A percentile compares a stretch with the other conserved stretches of the same genome.
phyloP scores from a whole-genome alignment of 2,888 invertebrate species.

The Lasius platythorax region DNA sequence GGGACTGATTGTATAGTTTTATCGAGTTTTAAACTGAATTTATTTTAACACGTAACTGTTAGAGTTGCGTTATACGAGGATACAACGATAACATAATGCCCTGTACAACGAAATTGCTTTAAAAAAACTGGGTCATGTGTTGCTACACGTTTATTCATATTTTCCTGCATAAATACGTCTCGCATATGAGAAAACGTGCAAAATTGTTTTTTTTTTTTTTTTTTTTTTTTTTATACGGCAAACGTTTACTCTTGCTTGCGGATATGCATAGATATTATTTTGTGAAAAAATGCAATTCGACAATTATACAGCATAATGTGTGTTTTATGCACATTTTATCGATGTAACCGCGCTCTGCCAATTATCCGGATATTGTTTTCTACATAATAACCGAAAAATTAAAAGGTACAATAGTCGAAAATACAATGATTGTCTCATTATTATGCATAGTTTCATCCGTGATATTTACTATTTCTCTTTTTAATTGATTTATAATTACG shows the following conservation, averaged over 20 bases:
- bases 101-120: conserved; percentile 44
- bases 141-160: conserved; percentile 53
- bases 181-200: conserved; percentile 50
- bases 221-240: conserved; percentile 1
- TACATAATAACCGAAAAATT: conserved; percentile 21
- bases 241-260: conserved; percentile 22
- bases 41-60: conserved; percentile 30
- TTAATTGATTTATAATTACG: not conserved
- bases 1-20: conserved; percentile 44
- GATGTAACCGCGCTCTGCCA: not conserved
- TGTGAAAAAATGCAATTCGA: conserved; percentile 30
- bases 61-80: conserved; percentile 39
- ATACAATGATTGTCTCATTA: not conserved
- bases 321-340: conserved; percentile 13
- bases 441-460: not conserved
- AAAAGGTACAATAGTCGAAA: conserved; percentile 1
- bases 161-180: conserved; percentile 52
- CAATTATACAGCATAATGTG: conserved; percentile 11
- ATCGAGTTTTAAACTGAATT: conserved; percentile 37
- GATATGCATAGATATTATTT: conserved; percentile 34
- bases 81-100: conserved; percentile 52
- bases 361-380: conserved; percentile 5
- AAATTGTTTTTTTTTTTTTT: conserved; percentile 36
- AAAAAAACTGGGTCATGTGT: conserved; percentile 50
- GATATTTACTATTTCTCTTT: not conserved